Evolutionary conservation across 2,888 invertebrate species (phyloP), one percentile per base, ranked within the genome.

Genomic region (Suillia variegata): DNA sequence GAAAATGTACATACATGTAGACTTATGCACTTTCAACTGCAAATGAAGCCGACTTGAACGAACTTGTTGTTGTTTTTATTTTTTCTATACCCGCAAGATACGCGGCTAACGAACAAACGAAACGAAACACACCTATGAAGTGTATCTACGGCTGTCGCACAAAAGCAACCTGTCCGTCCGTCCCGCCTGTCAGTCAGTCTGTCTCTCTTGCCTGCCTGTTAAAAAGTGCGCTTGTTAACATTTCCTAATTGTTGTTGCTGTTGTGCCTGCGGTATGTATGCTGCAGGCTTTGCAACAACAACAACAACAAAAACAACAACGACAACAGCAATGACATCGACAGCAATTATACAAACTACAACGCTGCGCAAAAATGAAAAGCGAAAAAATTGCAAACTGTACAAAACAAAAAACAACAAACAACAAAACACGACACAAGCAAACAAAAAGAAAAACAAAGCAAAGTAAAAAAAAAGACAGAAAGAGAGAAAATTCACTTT

Each of bases 401-500:
- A 26, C 26, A 26, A 26, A 26, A 26, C n/a, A n/a, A n/a, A n/a
- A n/a, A n/a, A n/a, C n/a, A n/a, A n/a, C n/a, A n/a, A n/a, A n/a
- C n/a, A n/a, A n/a, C n/a, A n/a, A n/a, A n/a, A n/a, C n/a, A n/a
- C n/a, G n/a, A n/a, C n/a, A n/a, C n/a, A n/a, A n/a, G n/a, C n/a
- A n/a, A n/a, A n/a, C n/a, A n/a, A n/a, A 26, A 26, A 26, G 10
- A 26, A 26, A 20, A 20, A 20, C 3, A 45, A 45, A 18, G 6
- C 17, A 20, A 17, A 45, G 45, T 6, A 13, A 45, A 20, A 17
- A 38, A 54, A 55, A 33, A 34, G 55, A 33, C 13, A 31, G 24
- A 73, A 71, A 71, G 75, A 71, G 75, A 71, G 73, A 72, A 72
- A 72, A 72, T 75, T 75, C 72, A 75, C 75, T 72, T 72, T 75